A percentile compares a stretch with the other conserved stretches of the same genome.
phyloP scores from a whole-genome alignment of 2,797 vertebrate species.

The Oophaga sylvatica region DNA sequence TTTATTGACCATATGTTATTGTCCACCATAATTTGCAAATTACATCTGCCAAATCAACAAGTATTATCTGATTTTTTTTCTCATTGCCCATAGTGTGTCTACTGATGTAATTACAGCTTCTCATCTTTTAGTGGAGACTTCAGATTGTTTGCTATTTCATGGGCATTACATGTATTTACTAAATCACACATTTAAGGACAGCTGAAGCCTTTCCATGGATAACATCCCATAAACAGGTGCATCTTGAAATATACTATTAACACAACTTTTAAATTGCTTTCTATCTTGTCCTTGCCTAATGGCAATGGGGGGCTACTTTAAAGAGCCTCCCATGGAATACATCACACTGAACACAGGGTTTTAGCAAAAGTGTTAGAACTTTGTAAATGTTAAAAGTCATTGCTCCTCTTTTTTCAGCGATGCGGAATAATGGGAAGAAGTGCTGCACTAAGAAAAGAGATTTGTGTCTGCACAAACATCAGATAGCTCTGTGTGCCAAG shows the following conservation, averaged over 20 bases:
- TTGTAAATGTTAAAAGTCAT: slow-evolving; percentile 58
- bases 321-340: not conserved
- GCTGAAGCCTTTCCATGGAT: not conserved
- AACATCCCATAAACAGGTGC: not conserved
- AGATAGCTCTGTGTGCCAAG: slow-evolving; percentile 39
- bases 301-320: not conserved
- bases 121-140: too few relatives aligned
- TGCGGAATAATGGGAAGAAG: slow-evolving; percentile 57
- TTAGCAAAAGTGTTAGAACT: slow-evolving; percentile 45
- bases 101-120: too few relatives aligned
- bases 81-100: too few relatives aligned
- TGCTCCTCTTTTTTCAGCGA: slow-evolving; percentile 39
- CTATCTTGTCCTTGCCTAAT: not conserved
- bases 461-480: slow-evolving; percentile 54
- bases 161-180: not conserved
- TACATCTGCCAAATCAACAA: too few relatives aligned
- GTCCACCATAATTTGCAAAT: too few relatives aligned
- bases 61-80: too few relatives aligned
- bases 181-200: not conserved
- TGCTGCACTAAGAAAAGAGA: slow-evolving; percentile 41
- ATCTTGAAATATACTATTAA: not conserved
- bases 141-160: not conserved
- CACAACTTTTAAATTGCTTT: too few relatives aligned
- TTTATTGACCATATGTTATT: too few relatives aligned
- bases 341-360: not conserved